A percentile compares a stretch with the other conserved stretches of the same genome.
These are phyloP conservation scores for Melanaphis sacchari DNA, from an alignment of 1,140 invertebrate species.

Conservation along the genomic window DNA sequence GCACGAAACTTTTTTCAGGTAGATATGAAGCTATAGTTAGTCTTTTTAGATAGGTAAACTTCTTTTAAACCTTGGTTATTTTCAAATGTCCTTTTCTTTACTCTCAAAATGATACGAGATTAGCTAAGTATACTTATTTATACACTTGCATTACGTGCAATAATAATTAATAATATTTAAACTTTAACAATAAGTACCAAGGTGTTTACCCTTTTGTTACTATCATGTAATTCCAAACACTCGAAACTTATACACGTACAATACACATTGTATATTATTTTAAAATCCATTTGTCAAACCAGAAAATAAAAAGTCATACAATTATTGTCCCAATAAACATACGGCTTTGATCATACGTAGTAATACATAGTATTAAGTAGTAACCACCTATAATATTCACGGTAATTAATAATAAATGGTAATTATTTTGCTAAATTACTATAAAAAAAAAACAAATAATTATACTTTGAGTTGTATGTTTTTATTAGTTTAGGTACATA, in stretches of 20 bases:
- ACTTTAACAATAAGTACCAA: neutral
- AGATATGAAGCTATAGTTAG: too few relatives aligned
- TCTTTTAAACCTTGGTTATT: neutral
- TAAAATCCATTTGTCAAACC: neutral
- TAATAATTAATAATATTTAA: neutral
- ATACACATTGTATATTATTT: neutral
- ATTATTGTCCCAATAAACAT: neutral
- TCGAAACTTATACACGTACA: too few relatives aligned
- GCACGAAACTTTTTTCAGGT: neutral
- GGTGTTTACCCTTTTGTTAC: too few relatives aligned
- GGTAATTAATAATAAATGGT: neutral
- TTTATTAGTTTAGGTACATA: neutral
- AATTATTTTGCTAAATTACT: neutral
- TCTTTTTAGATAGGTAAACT: neutral
- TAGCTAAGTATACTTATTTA: neutral
- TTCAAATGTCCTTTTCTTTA: neutral
- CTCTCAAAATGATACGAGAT: neutral
- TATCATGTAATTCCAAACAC: too few relatives aligned
- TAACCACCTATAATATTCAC: too few relatives aligned
- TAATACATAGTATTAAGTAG: too few relatives aligned
- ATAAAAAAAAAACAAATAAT: neutral
- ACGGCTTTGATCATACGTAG: neutral
- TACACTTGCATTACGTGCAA: neutral
- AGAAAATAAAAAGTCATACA: neutral
- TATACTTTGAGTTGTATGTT: neutral